Percentiles rank a stretch among this genome's conserved stretches.
phyloP scores from a whole-genome alignment of 1,140 invertebrate genomes.

The Macrobrachium rosenbergii region DNA sequence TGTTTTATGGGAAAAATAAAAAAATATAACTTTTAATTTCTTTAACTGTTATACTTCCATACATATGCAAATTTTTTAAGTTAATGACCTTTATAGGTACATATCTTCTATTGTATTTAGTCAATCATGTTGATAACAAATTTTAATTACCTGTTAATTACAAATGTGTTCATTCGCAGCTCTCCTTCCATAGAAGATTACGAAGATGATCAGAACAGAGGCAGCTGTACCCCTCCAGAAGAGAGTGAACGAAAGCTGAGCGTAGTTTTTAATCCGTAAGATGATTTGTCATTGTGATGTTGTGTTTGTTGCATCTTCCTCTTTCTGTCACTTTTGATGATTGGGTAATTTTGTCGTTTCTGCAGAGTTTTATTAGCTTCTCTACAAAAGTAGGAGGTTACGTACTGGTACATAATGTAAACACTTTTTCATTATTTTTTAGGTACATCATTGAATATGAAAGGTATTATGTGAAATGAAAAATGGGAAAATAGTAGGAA shows the following conservation, averaged over 20 bases:
- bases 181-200: slow-evolving; percentile 48
- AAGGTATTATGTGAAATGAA: too few relatives aligned
- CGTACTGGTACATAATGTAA: too few relatives aligned
- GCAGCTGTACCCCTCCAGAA: slow-evolving; percentile 38
- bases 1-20: not conserved
- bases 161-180: not conserved
- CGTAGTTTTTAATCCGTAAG: slow-evolving; percentile 44
- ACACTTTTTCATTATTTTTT: too few relatives aligned
- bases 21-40: not conserved
- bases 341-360: too few relatives aligned
- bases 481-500: too few relatives aligned
- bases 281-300: not conserved
- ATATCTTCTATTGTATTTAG: not conserved
- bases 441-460: too few relatives aligned
- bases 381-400: too few relatives aligned
- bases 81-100: not conserved
- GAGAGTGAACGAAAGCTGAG: slow-evolving; percentile 49
- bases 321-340: not conserved
- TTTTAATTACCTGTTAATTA: not conserved
- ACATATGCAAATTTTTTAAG: not conserved
- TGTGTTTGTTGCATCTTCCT: not conserved
- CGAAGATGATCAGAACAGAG: slow-evolving; percentile 10
- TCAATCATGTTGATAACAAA: not conserved
- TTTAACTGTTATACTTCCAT: not conserved
- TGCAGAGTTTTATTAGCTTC: too few relatives aligned